Conservation (phyloP, 2,797 vertebrate species). For the Pseudochromis fuscus region DNA sequence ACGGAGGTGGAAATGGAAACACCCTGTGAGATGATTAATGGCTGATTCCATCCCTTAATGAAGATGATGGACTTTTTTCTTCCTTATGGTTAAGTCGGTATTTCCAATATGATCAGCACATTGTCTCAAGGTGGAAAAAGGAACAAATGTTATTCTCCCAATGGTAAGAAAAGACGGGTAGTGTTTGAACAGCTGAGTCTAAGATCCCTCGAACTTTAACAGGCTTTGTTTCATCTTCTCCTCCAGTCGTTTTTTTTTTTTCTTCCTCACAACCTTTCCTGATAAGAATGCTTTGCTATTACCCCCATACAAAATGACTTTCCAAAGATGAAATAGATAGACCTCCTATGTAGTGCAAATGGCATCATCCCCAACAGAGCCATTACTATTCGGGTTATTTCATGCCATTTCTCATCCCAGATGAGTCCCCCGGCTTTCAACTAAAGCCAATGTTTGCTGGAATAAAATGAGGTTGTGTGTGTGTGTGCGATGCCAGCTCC, state of each 20-base stretch:
- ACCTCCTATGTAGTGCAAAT: constrained; percentile 51
- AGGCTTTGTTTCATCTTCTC: constrained; percentile 34
- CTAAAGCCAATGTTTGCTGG: constrained; percentile 44
- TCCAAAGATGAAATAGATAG: constrained; percentile 48
- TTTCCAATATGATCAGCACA: constrained; percentile 27
- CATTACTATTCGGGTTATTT: constrained; percentile 55
- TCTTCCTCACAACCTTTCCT: constrained; percentile 25
- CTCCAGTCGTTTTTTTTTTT: constrained; percentile 28
- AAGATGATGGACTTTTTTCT: constrained; percentile 14
- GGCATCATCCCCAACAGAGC: constrained; percentile 35
- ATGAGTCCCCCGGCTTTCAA: constrained; percentile 49
- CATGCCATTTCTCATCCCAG: constrained; percentile 52
- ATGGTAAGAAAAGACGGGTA: constrained; percentile 9
- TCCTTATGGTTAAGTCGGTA: constrained; percentile 10
- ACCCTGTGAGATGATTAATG: constrained; percentile 39
- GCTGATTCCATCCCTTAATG: constrained; percentile 16
- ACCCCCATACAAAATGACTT: constrained; percentile 47
- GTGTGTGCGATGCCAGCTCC: constrained; percentile 32
- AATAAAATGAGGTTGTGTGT: constrained; percentile 31
- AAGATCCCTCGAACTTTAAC: constrained; percentile 38
- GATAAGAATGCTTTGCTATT: constrained; percentile 44
- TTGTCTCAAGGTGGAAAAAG: constrained; percentile 17
- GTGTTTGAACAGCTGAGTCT: constrained; percentile 54
- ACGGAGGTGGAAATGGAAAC: constrained; percentile 13
- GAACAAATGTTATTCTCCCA: constrained; percentile 18